Evolutionary conservation across 2,113 vertebrate genomes (phyloP).

Genomic region (Coreoperca whiteheadi): DNA sequence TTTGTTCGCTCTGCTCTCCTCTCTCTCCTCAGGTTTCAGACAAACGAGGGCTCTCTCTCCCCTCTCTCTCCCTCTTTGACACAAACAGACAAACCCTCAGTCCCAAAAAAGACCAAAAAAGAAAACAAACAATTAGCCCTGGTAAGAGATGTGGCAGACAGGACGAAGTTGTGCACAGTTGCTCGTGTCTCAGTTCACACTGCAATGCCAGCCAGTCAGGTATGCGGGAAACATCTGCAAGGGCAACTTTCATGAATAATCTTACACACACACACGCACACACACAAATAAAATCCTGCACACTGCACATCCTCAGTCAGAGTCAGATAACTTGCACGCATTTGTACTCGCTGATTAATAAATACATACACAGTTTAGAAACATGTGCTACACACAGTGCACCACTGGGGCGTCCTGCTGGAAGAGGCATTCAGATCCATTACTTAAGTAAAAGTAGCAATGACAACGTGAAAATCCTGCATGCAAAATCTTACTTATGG

Average conservation of each 20-base stretch:
- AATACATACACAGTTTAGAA: not conserved
- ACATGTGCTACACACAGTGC: too few species aligned
- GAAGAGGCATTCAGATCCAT: not conserved
- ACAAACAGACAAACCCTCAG: not conserved
- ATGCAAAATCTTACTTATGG: not conserved
- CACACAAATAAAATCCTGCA: not conserved
- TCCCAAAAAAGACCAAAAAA: not conserved
- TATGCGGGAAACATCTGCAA: slow-evolving; percentile 12
- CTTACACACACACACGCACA: not conserved
- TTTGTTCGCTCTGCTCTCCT: slow-evolving; percentile 67
- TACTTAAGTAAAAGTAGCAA: not conserved
- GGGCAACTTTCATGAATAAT: not conserved
- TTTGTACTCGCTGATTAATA: not conserved
- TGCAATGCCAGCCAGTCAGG: not conserved
- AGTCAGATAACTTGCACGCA: not conserved
- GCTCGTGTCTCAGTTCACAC: not conserved
- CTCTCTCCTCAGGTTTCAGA: slow-evolving; percentile 70
- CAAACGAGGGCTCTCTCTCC: slow-evolving; percentile 7
- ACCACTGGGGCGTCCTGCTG: not conserved
- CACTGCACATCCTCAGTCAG: not conserved
- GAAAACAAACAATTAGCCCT: not conserved
- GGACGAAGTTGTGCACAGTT: slow-evolving; percentile 14
- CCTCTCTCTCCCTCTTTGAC: slow-evolving; percentile 5
- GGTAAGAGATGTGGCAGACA: slow-evolving; percentile 1
- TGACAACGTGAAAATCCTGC: not conserved